These are phyloP conservation scores for Hydrozoanthus gracilis DNA, from an alignment of 92 coral and sea anemone genomes.

Conservation along the genomic window DNA sequence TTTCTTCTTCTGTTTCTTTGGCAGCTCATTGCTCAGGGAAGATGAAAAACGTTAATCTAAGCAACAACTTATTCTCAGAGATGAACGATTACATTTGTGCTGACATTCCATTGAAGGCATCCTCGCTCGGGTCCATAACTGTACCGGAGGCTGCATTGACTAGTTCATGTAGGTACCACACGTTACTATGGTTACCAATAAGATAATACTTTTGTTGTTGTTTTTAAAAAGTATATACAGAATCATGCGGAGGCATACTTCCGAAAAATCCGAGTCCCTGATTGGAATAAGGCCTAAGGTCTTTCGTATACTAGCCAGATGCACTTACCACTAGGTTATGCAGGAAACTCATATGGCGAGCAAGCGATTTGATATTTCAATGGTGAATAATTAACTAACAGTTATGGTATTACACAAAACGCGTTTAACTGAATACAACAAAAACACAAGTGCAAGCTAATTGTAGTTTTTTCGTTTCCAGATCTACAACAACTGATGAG, in stretches of 20 bases:
- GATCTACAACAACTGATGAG: conserved; percentile 75
- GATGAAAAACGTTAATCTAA: conserved; percentile 61
- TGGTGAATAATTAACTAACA: too few species aligned
- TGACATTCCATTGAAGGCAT: neutral
- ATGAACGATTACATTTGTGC: conserved; percentile 73
- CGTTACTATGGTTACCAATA: neutral
- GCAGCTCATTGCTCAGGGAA: conserved; percentile 89
- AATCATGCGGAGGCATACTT: too few species aligned
- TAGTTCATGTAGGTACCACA: neutral
- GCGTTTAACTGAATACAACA: too few species aligned
- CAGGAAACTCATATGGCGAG: too few species aligned
- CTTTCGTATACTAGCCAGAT: too few species aligned
- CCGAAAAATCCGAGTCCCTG: too few species aligned
- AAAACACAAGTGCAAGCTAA: too few species aligned
- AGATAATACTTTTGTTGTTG: neutral
- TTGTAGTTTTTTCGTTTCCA: neutral
- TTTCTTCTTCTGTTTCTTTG: neutral
- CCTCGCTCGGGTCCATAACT: neutral
- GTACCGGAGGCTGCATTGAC: neutral
- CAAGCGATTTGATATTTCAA: too few species aligned
- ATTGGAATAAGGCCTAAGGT: too few species aligned
- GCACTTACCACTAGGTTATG: too few species aligned
- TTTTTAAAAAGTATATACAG: neutral
- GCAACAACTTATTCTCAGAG: conserved; percentile 67
- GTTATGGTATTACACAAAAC: too few species aligned